These are phyloP conservation scores for Pantala flavescens DNA, from an alignment of 1,140 invertebrate genomes.

Conservation along the genomic window DNA sequence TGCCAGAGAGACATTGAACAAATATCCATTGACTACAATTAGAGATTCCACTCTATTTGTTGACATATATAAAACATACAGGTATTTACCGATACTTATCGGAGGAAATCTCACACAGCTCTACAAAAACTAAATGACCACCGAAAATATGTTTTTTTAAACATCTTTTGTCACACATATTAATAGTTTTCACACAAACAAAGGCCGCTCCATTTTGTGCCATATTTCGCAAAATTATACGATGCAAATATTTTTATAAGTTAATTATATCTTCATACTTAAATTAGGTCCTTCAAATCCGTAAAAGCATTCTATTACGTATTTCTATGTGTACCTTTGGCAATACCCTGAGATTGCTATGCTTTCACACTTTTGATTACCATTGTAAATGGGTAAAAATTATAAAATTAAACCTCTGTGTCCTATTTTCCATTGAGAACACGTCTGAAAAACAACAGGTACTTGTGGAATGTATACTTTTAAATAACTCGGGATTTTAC, in stretches of 20 bases:
- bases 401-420: too few relatives aligned
- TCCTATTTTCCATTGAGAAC: too few relatives aligned
- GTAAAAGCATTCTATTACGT: conserved; percentile 3
- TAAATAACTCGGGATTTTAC: too few relatives aligned
- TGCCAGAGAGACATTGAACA: neutral
- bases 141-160: conserved; percentile 1
- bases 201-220: conserved; percentile 5
- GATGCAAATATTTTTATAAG: neutral
- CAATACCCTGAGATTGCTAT: conserved; percentile 9
- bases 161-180: neutral
- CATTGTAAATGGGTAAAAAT: too few relatives aligned
- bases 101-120: neutral
- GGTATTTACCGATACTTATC: neutral
- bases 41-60: neutral
- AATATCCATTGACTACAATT: conserved; percentile 10
- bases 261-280: neutral
- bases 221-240: neutral
- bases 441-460: too few relatives aligned
- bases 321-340: conserved; percentile 9
- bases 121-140: conserved; percentile 10
- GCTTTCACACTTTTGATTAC: neutral
- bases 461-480: too few relatives aligned
- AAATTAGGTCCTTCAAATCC: neutral
- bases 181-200: neutral
- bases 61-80: conserved; percentile 10